Evolutionary conservation across 2,888 invertebrate species (phyloP), one percentile per base, ranked within the genome.

Genomic region (Oligia fasciuncula): DNA sequence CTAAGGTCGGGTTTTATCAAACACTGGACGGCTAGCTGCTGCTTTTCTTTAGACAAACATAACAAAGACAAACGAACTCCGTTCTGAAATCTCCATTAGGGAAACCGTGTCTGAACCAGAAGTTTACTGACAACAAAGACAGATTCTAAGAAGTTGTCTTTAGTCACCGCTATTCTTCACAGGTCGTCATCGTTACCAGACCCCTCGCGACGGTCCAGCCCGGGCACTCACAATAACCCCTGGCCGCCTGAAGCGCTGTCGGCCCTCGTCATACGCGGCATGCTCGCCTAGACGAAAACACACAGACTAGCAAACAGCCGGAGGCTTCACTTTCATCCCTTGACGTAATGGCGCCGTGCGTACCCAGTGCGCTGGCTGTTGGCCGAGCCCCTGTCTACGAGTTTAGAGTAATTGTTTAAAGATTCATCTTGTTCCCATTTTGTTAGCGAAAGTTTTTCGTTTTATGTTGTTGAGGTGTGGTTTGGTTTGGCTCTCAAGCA

Each of bases 321-420:
- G 57, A 29, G 84, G 88, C 72, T 11, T 80, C 66, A 62, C 83
- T 85, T 89, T 89, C 81, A 89, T 80, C 80, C 57, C n/a, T 73
- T 65, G 68, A 60, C 78, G 72, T 80, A 80, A 72, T 40, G 57
- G 51, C 40, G n/a, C 40, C 63, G 23, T 35, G 29, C 40, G 40
- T 68, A 9, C 57, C 57, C 43, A 40, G 43, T 51, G 13, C 40
- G 51, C 49, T 17, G 63, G 62, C 63, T 68, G 66, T 84, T 85
- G 66, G 49, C 40, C 40, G 43, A 69, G 23, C 51, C 49, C 19
- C 70, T 63, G 73, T 70, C 54, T 23, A 62, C 67, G 43, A 84
- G 71, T 57, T 43, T 40, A 57, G 35, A 19, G 49, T 57, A 46
- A 43, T 66, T 49, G 29, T 70, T 81, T 51, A 72, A 71, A 77